phyloP scores from a whole-genome alignment of 2,113 vertebrate species.

The Anhinga anhinga region DNA sequence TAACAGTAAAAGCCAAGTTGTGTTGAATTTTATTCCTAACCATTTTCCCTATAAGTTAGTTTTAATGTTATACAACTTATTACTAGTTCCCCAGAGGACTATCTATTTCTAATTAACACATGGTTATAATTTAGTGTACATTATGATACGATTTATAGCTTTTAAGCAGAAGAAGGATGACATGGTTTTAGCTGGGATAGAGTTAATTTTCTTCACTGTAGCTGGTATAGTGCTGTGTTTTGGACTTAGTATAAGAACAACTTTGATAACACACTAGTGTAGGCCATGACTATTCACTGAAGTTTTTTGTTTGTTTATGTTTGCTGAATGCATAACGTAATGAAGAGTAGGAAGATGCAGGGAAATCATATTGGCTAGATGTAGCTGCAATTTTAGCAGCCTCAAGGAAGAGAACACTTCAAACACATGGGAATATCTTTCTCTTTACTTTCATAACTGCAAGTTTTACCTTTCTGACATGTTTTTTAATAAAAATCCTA shows the following conservation, averaged over 20 bases:
- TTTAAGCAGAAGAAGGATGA: not conserved
- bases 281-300: not conserved
- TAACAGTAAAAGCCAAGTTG: not conserved
- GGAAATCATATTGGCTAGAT: not conserved
- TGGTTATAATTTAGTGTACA: not conserved
- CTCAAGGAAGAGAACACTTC: not conserved
- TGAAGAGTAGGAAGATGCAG: not conserved
- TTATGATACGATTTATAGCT: not conserved
- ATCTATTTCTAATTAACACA: not conserved
- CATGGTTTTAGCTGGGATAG: too few species aligned
- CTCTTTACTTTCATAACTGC: not conserved
- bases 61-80: not conserved
- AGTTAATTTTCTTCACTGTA: too few species aligned
- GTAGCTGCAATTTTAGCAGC: not conserved
- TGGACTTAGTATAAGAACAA: too few species aligned
- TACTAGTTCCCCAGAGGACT: not conserved
- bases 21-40: constrained; percentile 1
- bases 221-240: too few species aligned
- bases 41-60: not conserved
- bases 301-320: not conserved
- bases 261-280: too few species aligned
- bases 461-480: not conserved
- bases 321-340: not conserved
- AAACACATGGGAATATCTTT: not conserved
- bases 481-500: not conserved